Evolutionary conservation across 2,797 vertebrate species (phyloP), one percentile per base, ranked within the genome.

Genomic region (Bovichtus diacanthus): DNA sequence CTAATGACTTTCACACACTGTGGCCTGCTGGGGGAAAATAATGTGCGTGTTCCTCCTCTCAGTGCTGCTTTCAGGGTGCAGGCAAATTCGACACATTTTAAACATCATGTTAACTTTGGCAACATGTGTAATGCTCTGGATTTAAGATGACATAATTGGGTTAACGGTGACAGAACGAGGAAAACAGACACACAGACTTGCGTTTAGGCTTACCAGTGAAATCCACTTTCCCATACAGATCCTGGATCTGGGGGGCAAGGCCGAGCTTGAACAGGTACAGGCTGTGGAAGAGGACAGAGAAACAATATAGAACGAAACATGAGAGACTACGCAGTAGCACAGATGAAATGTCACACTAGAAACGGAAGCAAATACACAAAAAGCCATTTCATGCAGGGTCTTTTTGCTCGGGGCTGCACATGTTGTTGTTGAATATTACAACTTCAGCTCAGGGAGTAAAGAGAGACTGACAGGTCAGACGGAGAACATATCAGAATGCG

Each of bases 191-290:
- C 11, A 38, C 16, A 5, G 29, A 25, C 36, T 44, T 0, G 1
- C 43, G 64, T 65, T 66, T n/a, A 23, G 8, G 38, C 59, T 97
- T 90, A 99, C 98, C 97, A 90, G 98, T 99, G 90, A 99, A 99
- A 84, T 97, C 97, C 7, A 99, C 98, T 90, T 99, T 99, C 80
- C 98, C 98, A 64, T 99, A 99, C 23, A 99, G 95, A 88, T 99
- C 98, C 92, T 99, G 96, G 88, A 99, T 99, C 94, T 99, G 98
- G 0, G 98, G 98, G 0, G 98, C 98, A 84, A 99, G 94, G 53
- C 98, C 98, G 38, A 99, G 94, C 88, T 99, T 99, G 93, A 99
- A 99, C 91, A 99, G 95, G 94, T 99, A 99, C 78, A 99, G 90
- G 80, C 98, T 99, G 89, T 62, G 70, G 90, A 66, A 78, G 23